Evolutionary conservation across 2,888 invertebrate species (phyloP).

Genomic region (Cyaniris semiargus): DNA sequence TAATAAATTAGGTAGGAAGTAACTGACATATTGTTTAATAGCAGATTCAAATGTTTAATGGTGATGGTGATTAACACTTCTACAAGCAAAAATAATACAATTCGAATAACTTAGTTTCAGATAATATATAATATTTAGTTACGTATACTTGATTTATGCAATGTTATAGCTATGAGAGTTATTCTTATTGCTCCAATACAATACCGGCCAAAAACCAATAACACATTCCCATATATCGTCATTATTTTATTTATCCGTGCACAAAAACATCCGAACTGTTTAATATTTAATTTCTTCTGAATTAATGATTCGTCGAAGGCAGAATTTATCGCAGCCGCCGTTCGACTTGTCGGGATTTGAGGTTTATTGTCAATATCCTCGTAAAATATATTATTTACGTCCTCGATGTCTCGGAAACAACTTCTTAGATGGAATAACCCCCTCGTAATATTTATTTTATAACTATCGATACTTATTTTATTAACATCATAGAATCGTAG

Average conservation of each 20-base stretch:
- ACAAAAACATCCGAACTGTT: conserved; percentile 3
- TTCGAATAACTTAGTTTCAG: too few species aligned
- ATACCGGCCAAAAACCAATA: not conserved
- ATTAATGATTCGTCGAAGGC: conserved; percentile 5
- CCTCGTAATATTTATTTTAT: not conserved
- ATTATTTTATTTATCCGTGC: not conserved
- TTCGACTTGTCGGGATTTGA: conserved; percentile 28
- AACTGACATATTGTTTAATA: not conserved
- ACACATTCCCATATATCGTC: not conserved
- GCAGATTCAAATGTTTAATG: not conserved
- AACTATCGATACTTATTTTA: not conserved
- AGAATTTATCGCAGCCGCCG: conserved; percentile 28
- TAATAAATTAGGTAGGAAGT: not conserved
- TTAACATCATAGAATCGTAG: not conserved
- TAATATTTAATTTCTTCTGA: conserved; percentile 29
- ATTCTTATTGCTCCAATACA: not conserved
- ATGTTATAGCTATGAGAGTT: not conserved
- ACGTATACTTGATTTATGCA: not conserved
- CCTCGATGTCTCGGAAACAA: conserved; percentile 31
- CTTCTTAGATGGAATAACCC: not conserved
- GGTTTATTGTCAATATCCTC: conserved; percentile 23
- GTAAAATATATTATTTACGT: conserved; percentile 38
- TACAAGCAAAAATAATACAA: too few species aligned
- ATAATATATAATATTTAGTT: not conserved
- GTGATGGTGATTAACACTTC: too few species aligned